phyloP scores from a whole-genome alignment of 2,888 invertebrate genomes.

The Brachyopa scutellaris region DNA sequence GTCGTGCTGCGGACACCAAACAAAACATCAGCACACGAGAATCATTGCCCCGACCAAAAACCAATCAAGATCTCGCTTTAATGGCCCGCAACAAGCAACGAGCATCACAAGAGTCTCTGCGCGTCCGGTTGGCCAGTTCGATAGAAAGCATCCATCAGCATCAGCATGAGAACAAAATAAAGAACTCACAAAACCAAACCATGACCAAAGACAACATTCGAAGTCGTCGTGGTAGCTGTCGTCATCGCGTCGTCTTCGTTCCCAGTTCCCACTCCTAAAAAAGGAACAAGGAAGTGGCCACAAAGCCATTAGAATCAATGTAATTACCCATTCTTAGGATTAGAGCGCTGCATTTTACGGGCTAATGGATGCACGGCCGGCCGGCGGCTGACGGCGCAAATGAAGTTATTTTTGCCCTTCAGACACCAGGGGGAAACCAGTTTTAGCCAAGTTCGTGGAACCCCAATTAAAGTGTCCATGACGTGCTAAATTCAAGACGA shows the following conservation, averaged over 20 bases:
- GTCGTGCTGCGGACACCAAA: slow-evolving; percentile 4
- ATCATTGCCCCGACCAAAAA: slow-evolving; percentile 58
- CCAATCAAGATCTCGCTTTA: slow-evolving; percentile 69
- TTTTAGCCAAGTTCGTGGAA: slow-evolving; percentile 54
- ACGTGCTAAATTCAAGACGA: slow-evolving; percentile 39
- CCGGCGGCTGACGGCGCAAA: slow-evolving; percentile 7
- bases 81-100: slow-evolving; percentile 46
- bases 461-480: slow-evolving; percentile 44
- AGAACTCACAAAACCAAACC: slow-evolving; percentile 53
- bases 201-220: slow-evolving; percentile 55
- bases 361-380: slow-evolving; percentile 38
- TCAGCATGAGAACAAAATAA: slow-evolving; percentile 41
- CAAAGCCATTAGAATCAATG: slow-evolving; percentile 62
- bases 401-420: slow-evolving; percentile 40
- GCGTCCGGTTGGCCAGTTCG: slow-evolving; percentile 13
- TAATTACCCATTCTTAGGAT: slow-evolving; percentile 49
- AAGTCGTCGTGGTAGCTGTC: too few relatives aligned
- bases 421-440: slow-evolving; percentile 17
- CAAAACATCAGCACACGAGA: slow-evolving; percentile 9
- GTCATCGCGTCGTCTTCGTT: neutral
- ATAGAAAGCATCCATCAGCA: slow-evolving; percentile 49
- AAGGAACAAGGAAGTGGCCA: slow-evolving; percentile 68
- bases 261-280: slow-evolving; percentile 34
- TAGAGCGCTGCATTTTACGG: slow-evolving; percentile 16
- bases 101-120: slow-evolving; percentile 12